Conservation (phyloP, 1,140 invertebrate genomes). For the Aricia agestis region DNA sequence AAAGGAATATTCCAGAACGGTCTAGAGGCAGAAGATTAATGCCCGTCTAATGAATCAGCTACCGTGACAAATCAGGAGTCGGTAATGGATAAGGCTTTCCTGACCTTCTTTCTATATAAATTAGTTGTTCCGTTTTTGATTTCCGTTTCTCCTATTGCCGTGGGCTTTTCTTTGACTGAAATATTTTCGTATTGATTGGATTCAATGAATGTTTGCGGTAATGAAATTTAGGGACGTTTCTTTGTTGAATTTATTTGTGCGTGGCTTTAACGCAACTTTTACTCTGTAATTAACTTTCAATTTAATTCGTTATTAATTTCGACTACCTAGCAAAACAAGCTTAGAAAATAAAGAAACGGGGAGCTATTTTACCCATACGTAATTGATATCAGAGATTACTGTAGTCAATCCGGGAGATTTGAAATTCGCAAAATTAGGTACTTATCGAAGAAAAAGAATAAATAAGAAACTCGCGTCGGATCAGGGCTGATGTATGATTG, state of each 20-base stretch:
- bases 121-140: slow-evolving; percentile 39
- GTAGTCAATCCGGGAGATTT: background rate
- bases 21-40: slow-evolving; percentile 43
- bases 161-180: background rate
- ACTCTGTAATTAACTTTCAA: background rate
- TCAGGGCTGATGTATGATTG: slow-evolving; percentile 17
- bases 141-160: slow-evolving; percentile 18
- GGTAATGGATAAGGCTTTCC: slow-evolving; percentile 47
- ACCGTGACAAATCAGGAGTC: slow-evolving; percentile 56
- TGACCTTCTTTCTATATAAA: slow-evolving; percentile 40
- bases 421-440: slow-evolving; percentile 13
- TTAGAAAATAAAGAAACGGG: no score
- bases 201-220: slow-evolving; percentile 13
- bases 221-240: background rate
- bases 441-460: slow-evolving; percentile 7
- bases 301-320: no score
- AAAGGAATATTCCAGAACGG: background rate
- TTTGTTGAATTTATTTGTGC: background rate
- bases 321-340: no score
- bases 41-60: slow-evolving; percentile 59
- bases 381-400: slow-evolving; percentile 1
- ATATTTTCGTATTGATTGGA: slow-evolving; percentile 7
- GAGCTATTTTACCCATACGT: background rate
- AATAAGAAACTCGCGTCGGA: background rate
- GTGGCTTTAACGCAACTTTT: background rate